phyloP scores from a whole-genome alignment of 2,113 vertebrate genomes.

The Pyrgilauda ruficollis region DNA sequence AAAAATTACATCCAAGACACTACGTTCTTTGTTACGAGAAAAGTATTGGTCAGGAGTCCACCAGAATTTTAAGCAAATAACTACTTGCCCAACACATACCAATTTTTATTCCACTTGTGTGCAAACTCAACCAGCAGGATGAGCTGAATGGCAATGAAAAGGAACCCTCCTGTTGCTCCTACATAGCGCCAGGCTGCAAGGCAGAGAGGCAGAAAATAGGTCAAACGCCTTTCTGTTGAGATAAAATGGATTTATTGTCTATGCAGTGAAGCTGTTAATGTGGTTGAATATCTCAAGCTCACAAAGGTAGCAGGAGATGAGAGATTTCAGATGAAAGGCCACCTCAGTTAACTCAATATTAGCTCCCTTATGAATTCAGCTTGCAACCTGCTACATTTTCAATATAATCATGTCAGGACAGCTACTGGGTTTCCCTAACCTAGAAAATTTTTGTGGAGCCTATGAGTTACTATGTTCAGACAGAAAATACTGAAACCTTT shows the following conservation, averaged over 20 bases:
- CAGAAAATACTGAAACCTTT: constrained; percentile 9
- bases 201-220: constrained; percentile 11
- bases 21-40: rapidly evolving
- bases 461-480: not conserved
- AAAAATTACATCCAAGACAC: not conserved
- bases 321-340: not conserved
- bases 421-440: not conserved
- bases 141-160: constrained; percentile 93
- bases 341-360: not conserved
- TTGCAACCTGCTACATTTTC: not conserved
- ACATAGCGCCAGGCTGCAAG: constrained; percentile 91
- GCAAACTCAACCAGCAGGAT: constrained; percentile 93
- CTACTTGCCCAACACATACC: constrained; percentile 76
- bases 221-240: not conserved
- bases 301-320: not conserved
- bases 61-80: not conserved
- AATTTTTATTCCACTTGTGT: constrained; percentile 98
- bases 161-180: constrained; percentile 81
- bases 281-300: not conserved
- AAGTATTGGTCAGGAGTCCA: not conserved
- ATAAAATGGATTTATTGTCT: not conserved
- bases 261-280: not conserved
- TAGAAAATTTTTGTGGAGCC: not conserved
- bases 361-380: not conserved
- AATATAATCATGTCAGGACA: not conserved